A percentile compares a stretch with the other conserved stretches of the same genome.
Conservation (phyloP, 2,113 vertebrate species). For the Ploceus nigricollis region DNA sequence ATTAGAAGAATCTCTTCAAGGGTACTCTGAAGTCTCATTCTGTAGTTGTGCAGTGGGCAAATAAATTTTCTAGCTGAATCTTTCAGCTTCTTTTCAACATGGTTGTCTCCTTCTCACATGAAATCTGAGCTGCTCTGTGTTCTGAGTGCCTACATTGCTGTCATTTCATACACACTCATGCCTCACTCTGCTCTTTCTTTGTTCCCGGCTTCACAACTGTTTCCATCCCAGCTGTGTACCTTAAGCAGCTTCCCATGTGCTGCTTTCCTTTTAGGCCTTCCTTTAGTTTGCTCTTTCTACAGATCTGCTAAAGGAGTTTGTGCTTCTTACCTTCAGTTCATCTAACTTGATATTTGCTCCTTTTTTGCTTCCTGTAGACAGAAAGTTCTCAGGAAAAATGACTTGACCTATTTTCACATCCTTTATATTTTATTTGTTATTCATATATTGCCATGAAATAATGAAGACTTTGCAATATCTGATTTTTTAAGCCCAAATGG, state of each 20-base stretch:
- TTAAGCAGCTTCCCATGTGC: background rate
- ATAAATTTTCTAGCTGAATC: background rate
- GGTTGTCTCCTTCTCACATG: background rate
- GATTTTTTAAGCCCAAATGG: background rate
- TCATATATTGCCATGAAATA: background rate
- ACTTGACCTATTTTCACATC: background rate
- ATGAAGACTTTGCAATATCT: background rate
- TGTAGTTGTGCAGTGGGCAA: background rate
- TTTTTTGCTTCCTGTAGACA: background rate
- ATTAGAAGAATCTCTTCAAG: background rate
- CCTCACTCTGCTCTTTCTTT: background rate
- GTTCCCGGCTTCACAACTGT: background rate
- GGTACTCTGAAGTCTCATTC: background rate
- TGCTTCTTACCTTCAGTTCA: background rate
- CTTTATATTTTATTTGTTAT: background rate
- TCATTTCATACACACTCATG: background rate
- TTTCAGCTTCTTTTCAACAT: background rate
- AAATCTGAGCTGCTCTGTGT: background rate
- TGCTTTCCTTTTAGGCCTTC: background rate
- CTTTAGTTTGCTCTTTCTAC: background rate
- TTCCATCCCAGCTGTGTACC: background rate
- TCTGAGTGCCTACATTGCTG: background rate
- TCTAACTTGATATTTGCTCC: background rate
- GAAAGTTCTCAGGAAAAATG: background rate
- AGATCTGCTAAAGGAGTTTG: background rate